These are phyloP conservation scores for Poecilia gillii DNA, from an alignment of 2,797 vertebrate species.

Conservation along the genomic window DNA sequence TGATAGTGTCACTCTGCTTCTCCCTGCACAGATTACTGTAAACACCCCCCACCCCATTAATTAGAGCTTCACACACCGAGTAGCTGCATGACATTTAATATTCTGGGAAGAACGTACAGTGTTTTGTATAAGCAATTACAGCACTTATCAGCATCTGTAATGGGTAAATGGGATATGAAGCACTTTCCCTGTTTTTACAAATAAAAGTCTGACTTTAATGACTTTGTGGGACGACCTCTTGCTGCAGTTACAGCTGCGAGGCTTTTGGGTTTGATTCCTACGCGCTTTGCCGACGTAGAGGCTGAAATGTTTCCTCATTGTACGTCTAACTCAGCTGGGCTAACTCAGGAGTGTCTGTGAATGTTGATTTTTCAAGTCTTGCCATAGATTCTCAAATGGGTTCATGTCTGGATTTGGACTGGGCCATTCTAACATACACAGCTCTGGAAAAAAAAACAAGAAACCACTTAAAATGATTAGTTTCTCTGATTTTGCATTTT, in stretches of 20 bases:
- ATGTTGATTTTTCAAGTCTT: not conserved
- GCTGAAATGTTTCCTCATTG: not conserved
- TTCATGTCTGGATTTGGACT: not conserved
- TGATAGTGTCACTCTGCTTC: conserved; percentile 41
- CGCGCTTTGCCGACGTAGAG: not conserved
- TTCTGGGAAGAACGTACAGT: not conserved
- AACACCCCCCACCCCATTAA: not conserved
- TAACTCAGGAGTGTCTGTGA: not conserved
- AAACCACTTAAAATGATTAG: no score
- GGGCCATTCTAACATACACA: not conserved
- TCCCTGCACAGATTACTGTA: not conserved
- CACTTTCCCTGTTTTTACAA: not conserved
- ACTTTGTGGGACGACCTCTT: not conserved
- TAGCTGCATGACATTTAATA: not conserved
- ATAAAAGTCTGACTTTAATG: not conserved
- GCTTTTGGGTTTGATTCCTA: not conserved
- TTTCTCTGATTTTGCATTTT: no score
- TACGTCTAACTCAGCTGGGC: not conserved
- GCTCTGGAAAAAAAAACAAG: no score
- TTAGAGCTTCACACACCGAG: not conserved
- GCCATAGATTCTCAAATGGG: not conserved
- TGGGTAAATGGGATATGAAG: not conserved
- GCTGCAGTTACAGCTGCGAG: not conserved
- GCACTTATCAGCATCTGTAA: not conserved
- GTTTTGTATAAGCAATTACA: not conserved